These are phyloP conservation scores for Martes martes DNA, from an alignment of 2,113 vertebrate species.

Conservation along the genomic window DNA sequence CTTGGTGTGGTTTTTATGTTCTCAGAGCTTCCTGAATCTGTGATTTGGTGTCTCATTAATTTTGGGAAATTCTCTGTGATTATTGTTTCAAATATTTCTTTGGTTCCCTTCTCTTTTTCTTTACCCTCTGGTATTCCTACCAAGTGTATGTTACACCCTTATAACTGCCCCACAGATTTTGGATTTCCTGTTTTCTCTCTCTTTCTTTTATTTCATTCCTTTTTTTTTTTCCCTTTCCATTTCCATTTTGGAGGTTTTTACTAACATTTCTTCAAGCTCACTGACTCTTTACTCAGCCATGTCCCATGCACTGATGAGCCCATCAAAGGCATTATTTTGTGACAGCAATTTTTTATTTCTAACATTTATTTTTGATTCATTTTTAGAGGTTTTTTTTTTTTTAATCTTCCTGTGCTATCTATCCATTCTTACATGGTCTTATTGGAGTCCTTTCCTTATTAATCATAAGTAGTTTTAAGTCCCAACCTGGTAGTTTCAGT, in stretches of 20 bases:
- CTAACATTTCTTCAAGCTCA: not conserved
- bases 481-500: not conserved
- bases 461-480: not conserved
- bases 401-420: not conserved
- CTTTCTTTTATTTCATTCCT: no score
- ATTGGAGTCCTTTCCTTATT: not conserved
- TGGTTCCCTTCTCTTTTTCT: not conserved
- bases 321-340: not conserved
- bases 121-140: not conserved
- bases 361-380: not conserved
- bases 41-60: not conserved
- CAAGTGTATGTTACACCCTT: not conserved
- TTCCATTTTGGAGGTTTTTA: not conserved
- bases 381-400: not conserved
- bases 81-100: not conserved
- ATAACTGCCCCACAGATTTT: not conserved
- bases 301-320: not conserved
- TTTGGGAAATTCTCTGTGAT: not conserved
- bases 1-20: not conserved
- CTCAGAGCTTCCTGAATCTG: not conserved
- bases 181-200: not conserved
- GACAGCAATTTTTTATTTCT: not conserved
- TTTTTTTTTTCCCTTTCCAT: not conserved
- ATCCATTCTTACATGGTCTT: not conserved
- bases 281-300: not conserved